phyloP scores from a whole-genome alignment of 2,797 vertebrate species.

The Sebastes flavidus region DNA sequence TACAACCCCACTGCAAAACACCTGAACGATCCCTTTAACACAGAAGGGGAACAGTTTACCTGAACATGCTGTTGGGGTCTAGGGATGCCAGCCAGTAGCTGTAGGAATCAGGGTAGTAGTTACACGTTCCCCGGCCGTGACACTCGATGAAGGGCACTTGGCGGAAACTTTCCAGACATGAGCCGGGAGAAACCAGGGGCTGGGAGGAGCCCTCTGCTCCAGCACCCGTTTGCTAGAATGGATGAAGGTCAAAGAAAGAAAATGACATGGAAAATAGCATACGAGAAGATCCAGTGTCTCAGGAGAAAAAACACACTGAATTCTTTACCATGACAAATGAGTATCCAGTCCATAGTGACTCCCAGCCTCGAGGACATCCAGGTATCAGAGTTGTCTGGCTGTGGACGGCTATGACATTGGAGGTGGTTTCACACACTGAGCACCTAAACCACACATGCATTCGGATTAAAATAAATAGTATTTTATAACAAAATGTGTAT shows the following conservation, averaged over 20 bases:
- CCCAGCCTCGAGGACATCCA: slow-evolving; percentile 85
- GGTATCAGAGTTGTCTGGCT: slow-evolving; percentile 86
- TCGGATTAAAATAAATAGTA: neutral
- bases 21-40: neutral
- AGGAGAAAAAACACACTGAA: neutral
- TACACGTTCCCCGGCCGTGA: slow-evolving; percentile 88
- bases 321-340: slow-evolving; percentile 90
- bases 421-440: slow-evolving; percentile 86
- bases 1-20: too few relatives aligned
- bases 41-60: slow-evolving; percentile 72
- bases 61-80: slow-evolving; percentile 84
- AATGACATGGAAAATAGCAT: neutral
- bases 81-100: slow-evolving; percentile 92
- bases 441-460: slow-evolving; percentile 77
- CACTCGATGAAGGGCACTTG: slow-evolving; percentile 91
- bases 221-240: slow-evolving; percentile 85
- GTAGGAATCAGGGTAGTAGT: slow-evolving; percentile 91
- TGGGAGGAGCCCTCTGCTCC: slow-evolving; percentile 91
- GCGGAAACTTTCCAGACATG: slow-evolving; percentile 89
- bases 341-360: slow-evolving; percentile 89
- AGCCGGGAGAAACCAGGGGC: slow-evolving; percentile 88
- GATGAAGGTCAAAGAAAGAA: neutral
- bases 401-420: slow-evolving; percentile 86
- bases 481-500: neutral
- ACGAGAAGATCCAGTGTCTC: neutral